phyloP scores from a whole-genome alignment of 2,888 invertebrate genomes.

The Campoletis raptor region DNA sequence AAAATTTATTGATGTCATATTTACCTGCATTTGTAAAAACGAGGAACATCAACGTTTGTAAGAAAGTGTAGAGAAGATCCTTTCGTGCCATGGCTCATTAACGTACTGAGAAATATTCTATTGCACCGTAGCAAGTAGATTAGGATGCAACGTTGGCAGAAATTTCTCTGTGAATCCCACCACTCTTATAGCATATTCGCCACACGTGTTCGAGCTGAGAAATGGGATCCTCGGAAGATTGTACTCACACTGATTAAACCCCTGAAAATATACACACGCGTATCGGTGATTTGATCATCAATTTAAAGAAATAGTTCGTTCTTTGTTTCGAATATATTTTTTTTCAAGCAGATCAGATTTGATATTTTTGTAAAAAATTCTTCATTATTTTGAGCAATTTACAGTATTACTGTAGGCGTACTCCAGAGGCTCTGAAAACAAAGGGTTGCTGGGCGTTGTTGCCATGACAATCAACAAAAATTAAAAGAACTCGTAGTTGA shows the following conservation, averaged over 20 bases:
- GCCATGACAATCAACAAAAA: constrained; percentile 54
- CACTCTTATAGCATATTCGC: neutral
- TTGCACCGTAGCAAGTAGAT: constrained; percentile 70
- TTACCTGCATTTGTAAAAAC: constrained; percentile 65
- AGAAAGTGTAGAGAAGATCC: constrained; percentile 42
- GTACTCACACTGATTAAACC: neutral
- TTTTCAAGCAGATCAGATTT: neutral
- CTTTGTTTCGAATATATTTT: neutral
- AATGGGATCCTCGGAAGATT: neutral
- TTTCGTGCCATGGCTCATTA: constrained; percentile 70
- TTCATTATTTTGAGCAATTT: neutral
- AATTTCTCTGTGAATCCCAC: constrained; percentile 41
- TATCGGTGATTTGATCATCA: neutral
- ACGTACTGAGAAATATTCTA: constrained; percentile 67
- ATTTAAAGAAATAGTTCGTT: neutral
- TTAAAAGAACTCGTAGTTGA: neutral
- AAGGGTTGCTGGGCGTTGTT: constrained; percentile 45
- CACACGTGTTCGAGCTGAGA: neutral
- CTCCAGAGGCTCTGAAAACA: neutral
- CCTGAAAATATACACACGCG: neutral
- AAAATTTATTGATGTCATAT: neutral
- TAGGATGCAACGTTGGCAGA: constrained; percentile 59
- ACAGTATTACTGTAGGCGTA: neutral
- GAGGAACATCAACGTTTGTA: constrained; percentile 50
- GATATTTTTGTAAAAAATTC: neutral